Base-by-base conservation (phyloP, 2,797 vertebrate species). In the Sebastes taczanowskii region DNA sequence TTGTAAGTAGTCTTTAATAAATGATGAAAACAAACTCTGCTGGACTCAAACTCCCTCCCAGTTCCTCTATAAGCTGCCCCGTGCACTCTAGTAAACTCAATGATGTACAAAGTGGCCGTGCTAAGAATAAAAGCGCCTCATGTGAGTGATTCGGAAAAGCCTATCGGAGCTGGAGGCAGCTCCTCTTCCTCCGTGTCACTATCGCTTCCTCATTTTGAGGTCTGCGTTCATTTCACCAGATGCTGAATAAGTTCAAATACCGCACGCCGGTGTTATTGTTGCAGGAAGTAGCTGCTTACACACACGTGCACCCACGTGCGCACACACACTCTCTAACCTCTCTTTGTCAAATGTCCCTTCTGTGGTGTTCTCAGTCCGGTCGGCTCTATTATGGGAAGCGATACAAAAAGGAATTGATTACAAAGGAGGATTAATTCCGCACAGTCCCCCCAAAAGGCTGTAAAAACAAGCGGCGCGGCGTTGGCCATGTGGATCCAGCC, bases 201-300 rank as follows among this genome's bases (percentile, higher is more conserved):
- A 93, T 94, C 93, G 56, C 92, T 96, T 96, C 95, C 93, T 90
- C 81, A 81, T 94, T 95, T 85, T 78, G 64, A 76, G 83, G 77
- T 75, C 88, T 84, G 76, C 55, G 76, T 83, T 81, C 72, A 78
- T 86, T 90, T 89, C 88, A 85, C 77, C 90, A 94, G 66, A 90
- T 93, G 91, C 90, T 89, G 84, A 88, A 83, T 88, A 83, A 78
- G 91, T 88, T 82, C 52, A 74, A 90, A 86, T 68, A 27, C 49
- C 2, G 71, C 88, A 86, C 18, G 70, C 55, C 82, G 83, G 78
- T 59, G 71, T 81, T 86, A 80, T 58, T 83, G 83, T 77, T 71
- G 85, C 84, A 92, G 93, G 94, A 95, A 95, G 91, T 89, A 82
- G 89, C 83, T 84, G 85, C 87, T 84, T 53, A 78, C 74, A 78